Base-by-base conservation (phyloP, 2,888 invertebrate genomes). In the Eustalomyia histrio region DNA sequence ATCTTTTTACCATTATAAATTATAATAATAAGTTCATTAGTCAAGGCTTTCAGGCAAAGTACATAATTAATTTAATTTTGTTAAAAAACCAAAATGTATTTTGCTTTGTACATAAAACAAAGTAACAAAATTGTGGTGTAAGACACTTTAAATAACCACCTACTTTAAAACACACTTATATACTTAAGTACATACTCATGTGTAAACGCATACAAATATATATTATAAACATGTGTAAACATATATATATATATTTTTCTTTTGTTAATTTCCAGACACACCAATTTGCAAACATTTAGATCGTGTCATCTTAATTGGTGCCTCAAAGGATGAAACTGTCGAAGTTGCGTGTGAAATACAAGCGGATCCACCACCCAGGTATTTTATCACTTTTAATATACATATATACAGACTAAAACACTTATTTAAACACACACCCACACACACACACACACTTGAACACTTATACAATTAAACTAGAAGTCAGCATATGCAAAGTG, bases 301-400 rank as follows among this genome's bases (percentile, higher is more conserved):
- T 86, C 94, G 95, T 85, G 94, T 96, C 85, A 92, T 95, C 81
- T 94, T 97, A 88, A 96, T 97, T 86, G 97, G 97, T 17, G 97
- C 97, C 82, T 97, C 97, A 83, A 93, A 96, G 74, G 95, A 95
- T 83, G 97, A 97, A 92, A 94, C 94, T 73, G 94, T 97, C 85
- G 95, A 96, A 90, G 95, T 97, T 86, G 93, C 94, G 79, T 97
- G 97, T 91, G 96, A 95, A 91, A 95, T 97, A 87, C 97, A 97
- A 91, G 96, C 97, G 12, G 97, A 97, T 92, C 97, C 97, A 29
- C 96, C 96, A 65, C 97, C 96, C 73, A 89, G 90, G 90, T 90
- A 80, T 68, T 78, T 67, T 74, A 72, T 76, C 69, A 76, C 64
- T 79, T 75, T 72, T 24, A 63, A 68, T 39, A 60, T 76, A 81